Conservation (phyloP, 2,797 vertebrate genomes). For the Enteromius treurensis region DNA sequence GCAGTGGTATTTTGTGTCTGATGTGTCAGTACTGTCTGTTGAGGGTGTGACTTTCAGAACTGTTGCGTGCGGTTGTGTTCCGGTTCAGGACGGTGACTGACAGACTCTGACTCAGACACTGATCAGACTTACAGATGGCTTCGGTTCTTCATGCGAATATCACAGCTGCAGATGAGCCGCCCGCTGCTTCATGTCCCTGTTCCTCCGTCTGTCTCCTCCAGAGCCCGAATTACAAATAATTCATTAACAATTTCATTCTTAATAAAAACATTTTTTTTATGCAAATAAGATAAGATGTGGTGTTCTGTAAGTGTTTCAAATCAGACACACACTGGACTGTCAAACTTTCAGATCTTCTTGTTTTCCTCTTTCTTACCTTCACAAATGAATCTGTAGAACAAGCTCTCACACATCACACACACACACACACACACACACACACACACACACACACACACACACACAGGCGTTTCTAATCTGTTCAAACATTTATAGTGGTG, state of each 20-base stretch:
- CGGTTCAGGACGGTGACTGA: not conserved
- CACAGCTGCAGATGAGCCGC: slow-evolving; percentile 22
- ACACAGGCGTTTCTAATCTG: not conserved
- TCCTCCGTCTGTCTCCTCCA: slow-evolving; percentile 32
- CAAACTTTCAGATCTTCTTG: not conserved
- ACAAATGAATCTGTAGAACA: no score
- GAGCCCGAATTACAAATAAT: slow-evolving; percentile 5
- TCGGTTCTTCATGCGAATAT: not conserved
- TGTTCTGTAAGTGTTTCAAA: not conserved
- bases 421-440: no score
- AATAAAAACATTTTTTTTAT: slow-evolving; percentile 25
- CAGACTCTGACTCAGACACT: not conserved
- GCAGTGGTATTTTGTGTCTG: not conserved
- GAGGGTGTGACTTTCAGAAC: not conserved
- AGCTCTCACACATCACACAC: not conserved
- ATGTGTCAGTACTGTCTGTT: no score
- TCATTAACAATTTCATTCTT: slow-evolving; percentile 40
- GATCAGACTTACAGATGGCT: slow-evolving; percentile 14
- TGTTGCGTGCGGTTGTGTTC: not conserved
- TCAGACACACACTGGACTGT: not conserved
- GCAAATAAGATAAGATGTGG: slow-evolving; percentile 20
- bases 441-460: not conserved
- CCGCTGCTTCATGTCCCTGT: not conserved
- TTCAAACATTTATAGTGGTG: slow-evolving; percentile 30
- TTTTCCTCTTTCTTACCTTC: slow-evolving; percentile 25